Evolutionary conservation across 2,797 vertebrate genomes (phyloP), one percentile per base, ranked within the genome.

Genomic region (Notolepis coatsorum): DNA sequence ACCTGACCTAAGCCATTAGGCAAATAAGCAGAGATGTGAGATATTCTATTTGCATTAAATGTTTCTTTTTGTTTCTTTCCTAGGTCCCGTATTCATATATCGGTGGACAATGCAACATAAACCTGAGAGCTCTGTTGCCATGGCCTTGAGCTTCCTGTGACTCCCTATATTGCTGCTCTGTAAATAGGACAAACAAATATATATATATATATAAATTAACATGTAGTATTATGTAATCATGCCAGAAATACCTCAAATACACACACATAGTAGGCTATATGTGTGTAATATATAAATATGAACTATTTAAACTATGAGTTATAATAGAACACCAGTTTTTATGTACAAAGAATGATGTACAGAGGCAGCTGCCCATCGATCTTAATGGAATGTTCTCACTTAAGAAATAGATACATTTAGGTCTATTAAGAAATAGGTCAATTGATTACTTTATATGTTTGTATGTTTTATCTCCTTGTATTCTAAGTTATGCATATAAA

Each of bases 81-180:
- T 62, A 89, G 87, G 71, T 27, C 62, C 38, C 49, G 55, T 49
- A 24, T 61, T 65, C 66, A 61, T 7, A 60, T 56, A 53, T 39
- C 27, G 56, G 35, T 28, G 37, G 71, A 65, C 10, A 4, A 30
- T 15, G 35, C 37, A 47, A 80, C 67, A 64, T 77, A 66, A 69
- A 72, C 45, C 58, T 7, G 56, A 73, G 58, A 60, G 68, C 66
- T 69, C 73, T 79, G 75, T 82, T 69, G 53, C 71, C 46, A 23
- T 43, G 64, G 60, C 62, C 61, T 70, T 23, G 45, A 53, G 45
- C 55, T 49, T 79, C 75, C 62, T 58, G 74, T 84, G 75, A 89
- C 88, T 89, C 85, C 89, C 49, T 67, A n/a, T 57, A 73, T 75
- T 90, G 90, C 87, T 91, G 89, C 89, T 89, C 66, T 91, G 85